These are phyloP conservation scores for Alosa sapidissima DNA, from an alignment of 2,797 vertebrate species.

Conservation along the genomic window DNA sequence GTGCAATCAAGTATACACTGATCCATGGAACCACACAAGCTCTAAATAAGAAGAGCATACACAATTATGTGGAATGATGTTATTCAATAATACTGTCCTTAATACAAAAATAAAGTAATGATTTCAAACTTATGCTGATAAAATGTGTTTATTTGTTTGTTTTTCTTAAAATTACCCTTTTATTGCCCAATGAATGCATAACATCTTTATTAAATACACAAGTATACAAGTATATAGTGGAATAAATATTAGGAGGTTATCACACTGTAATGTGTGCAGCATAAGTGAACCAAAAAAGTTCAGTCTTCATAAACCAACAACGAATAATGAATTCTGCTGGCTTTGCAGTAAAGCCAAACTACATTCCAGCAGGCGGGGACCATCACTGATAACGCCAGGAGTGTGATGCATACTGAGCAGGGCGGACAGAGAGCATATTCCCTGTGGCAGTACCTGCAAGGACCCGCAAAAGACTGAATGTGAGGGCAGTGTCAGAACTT, in stretches of 20 bases:
- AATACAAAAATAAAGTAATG: not conserved
- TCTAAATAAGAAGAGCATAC: not conserved
- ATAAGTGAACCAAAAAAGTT: slow-evolving; percentile 12
- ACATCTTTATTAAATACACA: slow-evolving; percentile 28
- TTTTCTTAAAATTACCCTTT: slow-evolving; percentile 3
- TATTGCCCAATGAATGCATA: not conserved
- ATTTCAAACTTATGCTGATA: not conserved
- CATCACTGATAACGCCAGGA: slow-evolving; percentile 40
- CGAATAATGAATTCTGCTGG: slow-evolving; percentile 45
- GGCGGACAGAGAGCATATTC: slow-evolving; percentile 19
- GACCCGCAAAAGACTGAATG: not conserved
- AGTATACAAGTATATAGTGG: no score
- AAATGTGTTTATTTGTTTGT: not conserved
- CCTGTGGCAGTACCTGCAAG: slow-evolving; percentile 16
- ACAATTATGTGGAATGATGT: not conserved
- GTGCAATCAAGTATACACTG: not conserved
- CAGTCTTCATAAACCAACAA: slow-evolving; percentile 1
- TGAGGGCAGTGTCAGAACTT: not conserved
- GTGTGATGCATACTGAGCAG: slow-evolving; percentile 41
- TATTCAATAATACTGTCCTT: not conserved
- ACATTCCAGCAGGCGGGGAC: slow-evolving; percentile 16
- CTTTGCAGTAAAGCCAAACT: slow-evolving; percentile 30
- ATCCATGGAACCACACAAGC: not conserved
- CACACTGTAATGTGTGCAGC: slow-evolving; percentile 30
- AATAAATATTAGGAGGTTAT: slow-evolving; percentile 41